Base-by-base conservation (phyloP, 2,888 invertebrate species). In the Flexamia atlantica region DNA sequence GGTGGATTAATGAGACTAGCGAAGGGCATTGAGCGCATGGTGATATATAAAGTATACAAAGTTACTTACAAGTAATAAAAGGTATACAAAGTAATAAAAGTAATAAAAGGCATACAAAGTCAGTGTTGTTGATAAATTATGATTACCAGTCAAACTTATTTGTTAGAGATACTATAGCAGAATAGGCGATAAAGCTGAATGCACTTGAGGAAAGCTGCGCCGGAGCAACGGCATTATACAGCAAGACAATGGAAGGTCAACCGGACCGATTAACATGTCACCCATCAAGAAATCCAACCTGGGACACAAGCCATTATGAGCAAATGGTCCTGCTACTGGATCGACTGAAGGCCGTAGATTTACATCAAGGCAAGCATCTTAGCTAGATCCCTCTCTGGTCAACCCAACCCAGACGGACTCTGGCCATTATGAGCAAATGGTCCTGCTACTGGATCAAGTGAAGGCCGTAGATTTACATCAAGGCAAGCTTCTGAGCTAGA, bases 221-320 rank as follows among this genome's bases (percentile, higher is more conserved):
- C n/a, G 53, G 28, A 64, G 25, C 64, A 64, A 64, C 53, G 53
- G 72, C 72, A 72, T 72, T 72, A 72, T 72, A 28, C 76, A 28
- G 30, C 46, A 25, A 46, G 17, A 76, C 76, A 76, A 76, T 76
- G 76, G 76, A 76, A 76, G 76, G 76, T 76, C 76, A 76, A 17
- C 50, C 50, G 12, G 70, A 9, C 1, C 5, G 70, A 70, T 70
- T 68, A 68, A 40, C 70, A 70, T 70, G 70, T 70, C 70, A 70
- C 17, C 40, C 70, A 70, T 70, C 70, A 36, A 64, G 9, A 20
- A 64, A 20, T 25, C 64, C 30, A 28, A 64, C 64, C 64, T 14
- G 64, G 64, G 64, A 64, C 64, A 28, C 12, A 28, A 14, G 64
- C 64, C 64, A 64, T 64, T 64, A 64, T 28, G 28, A 64, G 64